Evolutionary conservation across 2,888 invertebrate genomes (phyloP).

Genomic region (Aphelenchoides bicaudatus): DNA sequence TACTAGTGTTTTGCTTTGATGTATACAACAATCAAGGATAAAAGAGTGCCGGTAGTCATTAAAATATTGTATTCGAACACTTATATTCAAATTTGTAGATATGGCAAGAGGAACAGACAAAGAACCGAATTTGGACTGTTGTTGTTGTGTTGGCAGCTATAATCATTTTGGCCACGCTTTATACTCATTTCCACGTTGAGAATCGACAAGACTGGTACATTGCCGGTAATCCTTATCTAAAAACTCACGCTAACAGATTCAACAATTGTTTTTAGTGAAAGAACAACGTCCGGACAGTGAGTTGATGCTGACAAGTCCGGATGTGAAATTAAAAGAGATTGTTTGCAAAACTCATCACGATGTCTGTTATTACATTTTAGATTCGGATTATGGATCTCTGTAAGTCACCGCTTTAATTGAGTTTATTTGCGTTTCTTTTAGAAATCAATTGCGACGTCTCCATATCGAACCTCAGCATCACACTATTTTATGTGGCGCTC

Average conservation of each 20-base stretch:
- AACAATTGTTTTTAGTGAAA: no score
- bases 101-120: no score
- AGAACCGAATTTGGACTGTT: no score
- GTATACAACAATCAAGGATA: slow-evolving; percentile 19
- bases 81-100: no score
- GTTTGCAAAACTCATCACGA: slow-evolving; percentile 15
- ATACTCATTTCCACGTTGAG: neutral
- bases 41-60: slow-evolving; percentile 9
- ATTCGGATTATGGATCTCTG: neutral
- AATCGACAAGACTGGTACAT: slow-evolving; percentile 11
- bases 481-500: slow-evolving; percentile 14
- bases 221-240: no score
- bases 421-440: no score
- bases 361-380: slow-evolving; percentile 17
- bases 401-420: no score
- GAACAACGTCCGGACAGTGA: neutral
- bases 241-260: no score
- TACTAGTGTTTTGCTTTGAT: no score
- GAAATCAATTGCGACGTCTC: slow-evolving; percentile 14
- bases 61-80: no score
- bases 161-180: neutral
- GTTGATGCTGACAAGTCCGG: slow-evolving; percentile 12
- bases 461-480: slow-evolving; percentile 13
- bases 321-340: slow-evolving; percentile 14
- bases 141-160: no score